Evolutionary conservation across 2,797 vertebrate genomes (phyloP), one percentile per base, ranked within the genome.

Genomic region (Dallia pectoralis): DNA sequence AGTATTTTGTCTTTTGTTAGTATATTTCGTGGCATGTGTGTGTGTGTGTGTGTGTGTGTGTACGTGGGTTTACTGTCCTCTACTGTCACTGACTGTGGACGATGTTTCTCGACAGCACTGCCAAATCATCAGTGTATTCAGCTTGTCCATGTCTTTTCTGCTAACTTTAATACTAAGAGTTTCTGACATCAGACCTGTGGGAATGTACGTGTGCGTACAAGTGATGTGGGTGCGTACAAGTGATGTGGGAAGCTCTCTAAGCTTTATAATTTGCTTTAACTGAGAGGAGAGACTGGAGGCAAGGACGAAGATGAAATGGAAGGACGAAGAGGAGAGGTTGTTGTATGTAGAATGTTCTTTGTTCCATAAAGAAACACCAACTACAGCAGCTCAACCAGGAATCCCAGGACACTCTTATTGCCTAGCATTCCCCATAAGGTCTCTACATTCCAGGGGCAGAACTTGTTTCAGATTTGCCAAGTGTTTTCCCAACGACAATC

Each of bases 211-310:
- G 40, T 68, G 30, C 15, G 3, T 40, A 22, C 4, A 25, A 32
- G 33, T 65, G 65, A n/a, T 51, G 18, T 77, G 67, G 27, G 14
- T 22, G 64, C 12, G 51, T 63, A 70, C 4, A 73, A 84, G 78
- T 78, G 82, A 81, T 82, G 82, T 48, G 40, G 5, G 8, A 67
- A 73, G 62, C 76, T 70, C 76, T 70, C 77, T 90, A 87, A 91
- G 83, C 89, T 79, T 71, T 76, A 44, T 91, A 91, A 91, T 89
- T 90, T 82, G 82, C 89, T 87, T 87, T 84, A 81, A n/a, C 75
- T 79, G 47, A 75, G 75, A 77, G 75, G 59, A 79, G 62, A 40
- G 74, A 64, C 22, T 14, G 30, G 29, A 70, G 48, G 27, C 19
- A n/a, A 53, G 2, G 68, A 29, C 30, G 3, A 61, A 66, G 70